Percentiles rank a stretch among this genome's conserved stretches.
These are phyloP conservation scores for Leptobrachium ailaonicum DNA, from an alignment of 2,113 vertebrate species.

Conservation along the genomic window DNA sequence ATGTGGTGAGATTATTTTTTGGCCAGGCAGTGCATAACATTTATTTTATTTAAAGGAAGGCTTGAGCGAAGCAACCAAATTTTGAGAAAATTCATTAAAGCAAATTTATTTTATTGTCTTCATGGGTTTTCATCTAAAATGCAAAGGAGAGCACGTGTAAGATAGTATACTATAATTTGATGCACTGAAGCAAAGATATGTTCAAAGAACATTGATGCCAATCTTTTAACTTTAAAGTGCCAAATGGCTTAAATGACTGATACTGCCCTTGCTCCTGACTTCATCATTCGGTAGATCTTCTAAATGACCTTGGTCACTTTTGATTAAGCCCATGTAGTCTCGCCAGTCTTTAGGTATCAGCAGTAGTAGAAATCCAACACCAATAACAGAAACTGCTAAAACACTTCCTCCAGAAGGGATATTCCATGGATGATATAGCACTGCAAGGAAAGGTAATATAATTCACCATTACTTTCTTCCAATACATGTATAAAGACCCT, in stretches of 20 bases:
- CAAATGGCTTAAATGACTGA: neutral
- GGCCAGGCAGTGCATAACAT: too few species aligned
- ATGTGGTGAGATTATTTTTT: too few species aligned
- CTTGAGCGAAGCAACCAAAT: too few species aligned
- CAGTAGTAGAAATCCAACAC: slow-evolving; percentile 19
- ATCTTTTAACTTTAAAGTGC: too few species aligned
- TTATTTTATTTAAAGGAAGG: too few species aligned
- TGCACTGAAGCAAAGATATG: neutral
- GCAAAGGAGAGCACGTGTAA: too few species aligned
- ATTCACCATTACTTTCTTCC: too few species aligned
- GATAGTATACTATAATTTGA: too few species aligned
- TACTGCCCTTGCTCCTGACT: slow-evolving; percentile 10
- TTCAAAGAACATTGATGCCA: neutral
- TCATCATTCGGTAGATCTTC: slow-evolving; percentile 5
- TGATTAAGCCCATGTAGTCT: neutral
- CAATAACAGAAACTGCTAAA: slow-evolving; percentile 20
- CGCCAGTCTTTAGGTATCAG: slow-evolving; percentile 30
- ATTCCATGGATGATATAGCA: slow-evolving; percentile 8
- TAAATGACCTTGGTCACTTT: neutral
- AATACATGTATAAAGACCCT: too few species aligned
- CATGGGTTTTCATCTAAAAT: too few species aligned
- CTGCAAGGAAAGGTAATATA: slow-evolving; percentile 4
- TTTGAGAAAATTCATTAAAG: too few species aligned
- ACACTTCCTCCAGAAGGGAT: slow-evolving; percentile 4
- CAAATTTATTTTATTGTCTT: too few species aligned